These are phyloP conservation scores for Onthophagus taurus DNA, from an alignment of 1,140 invertebrate species.

Conservation along the genomic window DNA sequence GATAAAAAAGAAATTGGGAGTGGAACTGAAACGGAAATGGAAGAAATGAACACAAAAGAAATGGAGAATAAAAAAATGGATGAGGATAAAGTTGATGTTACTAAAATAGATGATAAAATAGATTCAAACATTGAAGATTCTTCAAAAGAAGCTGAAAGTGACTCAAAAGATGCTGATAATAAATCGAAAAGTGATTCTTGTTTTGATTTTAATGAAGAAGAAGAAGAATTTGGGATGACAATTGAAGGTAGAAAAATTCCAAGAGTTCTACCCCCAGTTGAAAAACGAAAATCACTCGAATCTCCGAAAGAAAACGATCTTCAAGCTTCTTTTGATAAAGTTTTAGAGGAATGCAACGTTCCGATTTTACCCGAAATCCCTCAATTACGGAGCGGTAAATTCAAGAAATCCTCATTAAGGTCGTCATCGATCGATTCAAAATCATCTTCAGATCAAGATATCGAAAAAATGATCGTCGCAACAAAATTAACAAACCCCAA, in stretches of 20 bases:
- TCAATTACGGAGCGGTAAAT: slow-evolving; percentile 13
- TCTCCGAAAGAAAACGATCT: slow-evolving; percentile 2
- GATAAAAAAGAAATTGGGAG: too few relatives aligned
- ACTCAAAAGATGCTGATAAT: slow-evolving; percentile 11
- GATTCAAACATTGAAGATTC: not conserved
- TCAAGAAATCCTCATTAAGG: not conserved
- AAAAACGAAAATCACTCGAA: slow-evolving; percentile 22
- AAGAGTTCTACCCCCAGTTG: slow-evolving; percentile 33
- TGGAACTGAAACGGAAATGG: not conserved
- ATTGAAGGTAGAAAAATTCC: slow-evolving; percentile 42
- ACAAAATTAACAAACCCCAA: slow-evolving; percentile 32
- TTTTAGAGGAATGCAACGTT: slow-evolving; percentile 46
- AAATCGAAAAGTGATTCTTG: slow-evolving; percentile 41
- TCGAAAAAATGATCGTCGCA: slow-evolving; percentile 18
- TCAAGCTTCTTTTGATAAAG: slow-evolving; percentile 43
- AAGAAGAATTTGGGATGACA: slow-evolving; percentile 31
- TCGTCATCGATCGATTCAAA: too few relatives aligned
- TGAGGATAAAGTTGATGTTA: slow-evolving; percentile 3
- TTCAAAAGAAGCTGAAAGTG: not conserved
- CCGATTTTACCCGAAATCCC: slow-evolving; percentile 40
- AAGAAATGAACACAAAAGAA: slow-evolving; percentile 11
- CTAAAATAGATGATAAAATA: too few relatives aligned
- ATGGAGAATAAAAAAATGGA: slow-evolving; percentile 25
- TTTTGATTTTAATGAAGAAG: slow-evolving; percentile 49
- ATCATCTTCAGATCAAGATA: too few relatives aligned